Conservation (phyloP, 1,140 invertebrate species). For the Meloidogyne floridensis region DNA sequence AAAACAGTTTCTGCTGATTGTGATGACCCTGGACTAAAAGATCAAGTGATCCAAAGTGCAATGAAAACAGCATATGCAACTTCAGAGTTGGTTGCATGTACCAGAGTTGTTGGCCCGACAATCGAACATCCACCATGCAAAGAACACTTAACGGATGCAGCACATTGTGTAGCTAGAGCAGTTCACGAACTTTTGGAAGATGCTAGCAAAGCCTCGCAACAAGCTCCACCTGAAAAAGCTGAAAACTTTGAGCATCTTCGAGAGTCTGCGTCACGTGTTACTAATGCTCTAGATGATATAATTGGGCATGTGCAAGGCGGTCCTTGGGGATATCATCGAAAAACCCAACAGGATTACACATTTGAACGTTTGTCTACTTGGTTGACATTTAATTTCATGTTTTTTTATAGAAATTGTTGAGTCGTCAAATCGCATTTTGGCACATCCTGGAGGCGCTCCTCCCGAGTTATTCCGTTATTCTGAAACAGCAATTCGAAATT, state of each 20-base stretch:
- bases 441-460: slow-evolving; percentile 71
- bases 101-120: slow-evolving; percentile 79
- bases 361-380: slow-evolving; percentile 58
- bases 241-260: slow-evolving; percentile 77
- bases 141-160: slow-evolving; percentile 85
- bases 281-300: slow-evolving; percentile 83
- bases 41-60: slow-evolving; percentile 75
- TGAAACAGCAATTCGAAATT: slow-evolving; percentile 68
- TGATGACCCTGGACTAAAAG: slow-evolving; percentile 72
- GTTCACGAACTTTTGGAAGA: slow-evolving; percentile 86
- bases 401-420: slow-evolving; percentile 43
- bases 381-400: not conserved
- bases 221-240: slow-evolving; percentile 48
- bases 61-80: slow-evolving; percentile 66
- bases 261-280: slow-evolving; percentile 80
- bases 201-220: slow-evolving; percentile 74
- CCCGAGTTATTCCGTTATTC: slow-evolving; percentile 91
- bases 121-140: slow-evolving; percentile 88
- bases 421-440: slow-evolving; percentile 85
- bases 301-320: slow-evolving; percentile 81
- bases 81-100: slow-evolving; percentile 78
- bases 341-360: slow-evolving; percentile 62
- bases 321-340: slow-evolving; percentile 58
- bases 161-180: slow-evolving; percentile 82
- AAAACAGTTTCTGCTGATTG: slow-evolving; percentile 77